Evolutionary conservation across 2,113 vertebrate genomes (phyloP).

Genomic region (Glareola pratincola): DNA sequence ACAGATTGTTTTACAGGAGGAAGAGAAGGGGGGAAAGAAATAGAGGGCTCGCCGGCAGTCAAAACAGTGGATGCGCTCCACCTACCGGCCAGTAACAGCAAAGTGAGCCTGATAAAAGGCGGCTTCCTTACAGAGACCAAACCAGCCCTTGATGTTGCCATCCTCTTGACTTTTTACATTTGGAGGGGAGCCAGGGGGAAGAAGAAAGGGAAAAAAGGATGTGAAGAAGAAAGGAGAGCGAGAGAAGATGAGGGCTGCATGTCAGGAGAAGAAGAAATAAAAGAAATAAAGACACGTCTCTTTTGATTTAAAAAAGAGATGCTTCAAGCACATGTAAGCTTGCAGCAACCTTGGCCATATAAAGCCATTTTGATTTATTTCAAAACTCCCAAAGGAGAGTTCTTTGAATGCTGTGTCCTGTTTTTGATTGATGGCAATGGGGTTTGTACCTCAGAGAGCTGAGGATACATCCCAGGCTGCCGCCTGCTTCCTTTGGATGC

Average conservation of each 20-base stretch:
- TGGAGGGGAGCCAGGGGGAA: background rate
- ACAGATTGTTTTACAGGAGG: background rate
- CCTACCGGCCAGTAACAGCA: conserved; percentile 36
- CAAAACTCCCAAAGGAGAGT: background rate
- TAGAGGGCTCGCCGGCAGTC: background rate
- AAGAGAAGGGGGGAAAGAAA: background rate
- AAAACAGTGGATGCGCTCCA: conserved; percentile 63
- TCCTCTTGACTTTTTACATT: background rate
- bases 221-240: background rate
- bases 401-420: background rate
- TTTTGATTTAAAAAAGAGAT: background rate
- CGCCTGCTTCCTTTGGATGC: background rate
- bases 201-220: background rate
- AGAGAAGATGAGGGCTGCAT: background rate
- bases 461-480: background rate
- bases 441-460: background rate
- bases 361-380: background rate
- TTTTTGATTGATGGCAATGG: background rate
- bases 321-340: background rate
- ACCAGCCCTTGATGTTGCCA: background rate
- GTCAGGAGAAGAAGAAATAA: background rate
- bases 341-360: background rate
- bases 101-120: background rate
- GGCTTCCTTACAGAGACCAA: background rate
- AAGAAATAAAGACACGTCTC: background rate